Evolutionary conservation across 2,113 vertebrate species (phyloP).

Genomic region (Lepus americanus): DNA sequence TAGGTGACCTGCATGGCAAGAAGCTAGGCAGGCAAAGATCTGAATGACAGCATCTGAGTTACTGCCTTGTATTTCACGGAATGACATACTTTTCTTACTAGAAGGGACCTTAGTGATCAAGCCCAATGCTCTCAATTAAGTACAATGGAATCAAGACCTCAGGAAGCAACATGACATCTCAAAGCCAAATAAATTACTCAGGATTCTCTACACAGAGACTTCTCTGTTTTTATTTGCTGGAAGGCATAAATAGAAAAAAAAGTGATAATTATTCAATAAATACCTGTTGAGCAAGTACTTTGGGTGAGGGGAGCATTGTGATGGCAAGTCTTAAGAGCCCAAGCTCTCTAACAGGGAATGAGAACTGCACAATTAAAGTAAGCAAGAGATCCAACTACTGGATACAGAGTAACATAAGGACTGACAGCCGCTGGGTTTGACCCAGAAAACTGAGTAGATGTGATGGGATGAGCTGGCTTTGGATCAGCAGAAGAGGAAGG

Average conservation of each 20-base stretch:
- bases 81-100: background rate
- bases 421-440: background rate
- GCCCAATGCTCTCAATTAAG: background rate
- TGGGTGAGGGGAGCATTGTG: background rate
- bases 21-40: background rate
- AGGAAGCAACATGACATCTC: background rate
- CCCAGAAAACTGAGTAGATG: background rate
- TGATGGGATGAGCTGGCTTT: background rate
- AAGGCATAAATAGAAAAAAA: background rate
- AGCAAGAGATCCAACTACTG: background rate
- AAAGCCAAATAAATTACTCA: background rate
- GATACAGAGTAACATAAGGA: background rate
- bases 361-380: background rate
- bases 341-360: background rate
- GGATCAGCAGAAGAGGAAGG: background rate
- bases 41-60: background rate
- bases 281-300: background rate
- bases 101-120: background rate
- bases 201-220: background rate
- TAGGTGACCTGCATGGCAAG: background rate
- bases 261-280: conserved; percentile 11
- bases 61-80: background rate
- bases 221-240: background rate
- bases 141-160: background rate
- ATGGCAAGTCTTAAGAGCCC: background rate